These are phyloP conservation scores for Caenorhabditis virilis DNA, from an alignment of 2,888 invertebrate genomes.

Conservation along the genomic window DNA sequence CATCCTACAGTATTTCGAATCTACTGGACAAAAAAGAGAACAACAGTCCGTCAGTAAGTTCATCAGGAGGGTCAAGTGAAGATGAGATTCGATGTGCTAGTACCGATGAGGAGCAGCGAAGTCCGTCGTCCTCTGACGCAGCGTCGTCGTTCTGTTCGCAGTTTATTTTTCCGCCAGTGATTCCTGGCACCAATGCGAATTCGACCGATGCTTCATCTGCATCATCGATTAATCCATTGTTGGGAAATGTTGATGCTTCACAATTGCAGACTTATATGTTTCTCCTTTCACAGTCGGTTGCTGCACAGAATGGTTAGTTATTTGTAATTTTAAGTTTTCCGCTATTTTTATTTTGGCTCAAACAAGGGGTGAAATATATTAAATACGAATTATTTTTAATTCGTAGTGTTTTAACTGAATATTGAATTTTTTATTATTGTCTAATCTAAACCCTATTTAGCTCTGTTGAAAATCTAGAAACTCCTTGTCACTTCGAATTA, in stretches of 20 bases:
- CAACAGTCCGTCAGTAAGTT: constrained; percentile 15
- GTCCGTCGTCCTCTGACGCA: constrained; percentile 9
- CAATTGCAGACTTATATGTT: constrained; percentile 37
- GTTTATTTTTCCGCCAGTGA: constrained; percentile 23
- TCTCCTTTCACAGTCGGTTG: constrained; percentile 30
- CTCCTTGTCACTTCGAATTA: too few species aligned
- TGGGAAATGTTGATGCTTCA: constrained; percentile 8
- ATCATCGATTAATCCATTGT: constrained; percentile 8
- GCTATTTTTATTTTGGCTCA: too few species aligned
- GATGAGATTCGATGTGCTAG: constrained; percentile 30
- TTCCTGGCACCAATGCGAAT: neutral
- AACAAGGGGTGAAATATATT: too few species aligned
- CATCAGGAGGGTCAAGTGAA: constrained; percentile 33
- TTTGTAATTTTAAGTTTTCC: too few species aligned
- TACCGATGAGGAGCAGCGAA: constrained; percentile 39
- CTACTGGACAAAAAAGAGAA: constrained; percentile 32
- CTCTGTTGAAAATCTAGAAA: too few species aligned
- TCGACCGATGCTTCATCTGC: constrained; percentile 9
- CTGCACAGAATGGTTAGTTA: too few species aligned
- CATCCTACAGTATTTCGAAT: constrained; percentile 32
- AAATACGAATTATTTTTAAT: too few species aligned
- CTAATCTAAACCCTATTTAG: too few species aligned
- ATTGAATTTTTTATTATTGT: too few species aligned
- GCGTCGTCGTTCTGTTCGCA: constrained; percentile 10
- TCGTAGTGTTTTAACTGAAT: too few species aligned